Conservation (phyloP, 2,113 vertebrate species). For the Cyanoliseus patagonus region DNA sequence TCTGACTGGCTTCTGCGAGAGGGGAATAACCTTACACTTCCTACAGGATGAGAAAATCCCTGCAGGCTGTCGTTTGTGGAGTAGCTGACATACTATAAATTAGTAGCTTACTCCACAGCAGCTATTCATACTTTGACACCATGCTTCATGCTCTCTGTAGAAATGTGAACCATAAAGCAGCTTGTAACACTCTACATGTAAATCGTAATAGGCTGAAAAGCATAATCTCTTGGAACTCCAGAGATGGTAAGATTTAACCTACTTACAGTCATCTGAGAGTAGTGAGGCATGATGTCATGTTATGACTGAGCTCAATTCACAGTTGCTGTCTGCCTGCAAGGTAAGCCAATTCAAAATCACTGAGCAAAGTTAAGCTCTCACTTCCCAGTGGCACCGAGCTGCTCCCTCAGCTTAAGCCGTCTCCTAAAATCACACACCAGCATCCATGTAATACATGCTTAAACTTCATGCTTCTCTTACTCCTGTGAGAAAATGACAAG, state of each 20-base stretch:
- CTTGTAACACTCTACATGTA: constrained; percentile 6
- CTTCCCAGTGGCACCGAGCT: neutral
- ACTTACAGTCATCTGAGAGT: constrained; percentile 7
- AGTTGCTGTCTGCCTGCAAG: constrained; percentile 21
- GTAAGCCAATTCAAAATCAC: neutral
- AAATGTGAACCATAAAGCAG: constrained; percentile 39
- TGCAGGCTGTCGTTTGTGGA: neutral
- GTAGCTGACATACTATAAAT: neutral
- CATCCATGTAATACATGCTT: neutral
- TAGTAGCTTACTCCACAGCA: neutral
- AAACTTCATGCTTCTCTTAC: neutral
- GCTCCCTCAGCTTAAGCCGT: neutral
- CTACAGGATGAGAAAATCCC: neutral
- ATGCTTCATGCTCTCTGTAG: neutral
- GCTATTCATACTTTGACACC: neutral
- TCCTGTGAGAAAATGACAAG: neutral
- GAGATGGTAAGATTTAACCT: constrained; percentile 44
- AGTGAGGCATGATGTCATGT: constrained; percentile 9
- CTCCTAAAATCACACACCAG: neutral
- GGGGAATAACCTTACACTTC: neutral
- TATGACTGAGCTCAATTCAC: constrained; percentile 34
- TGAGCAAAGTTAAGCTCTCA: neutral
- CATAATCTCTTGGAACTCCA: constrained; percentile 34
- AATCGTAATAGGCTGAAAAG: constrained; percentile 24
- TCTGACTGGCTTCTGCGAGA: neutral